Percentiles rank a stretch among this genome's conserved stretches.
Evolutionary conservation across 2,113 vertebrate genomes (phyloP).

Genomic region (Pollachius pollachius): DNA sequence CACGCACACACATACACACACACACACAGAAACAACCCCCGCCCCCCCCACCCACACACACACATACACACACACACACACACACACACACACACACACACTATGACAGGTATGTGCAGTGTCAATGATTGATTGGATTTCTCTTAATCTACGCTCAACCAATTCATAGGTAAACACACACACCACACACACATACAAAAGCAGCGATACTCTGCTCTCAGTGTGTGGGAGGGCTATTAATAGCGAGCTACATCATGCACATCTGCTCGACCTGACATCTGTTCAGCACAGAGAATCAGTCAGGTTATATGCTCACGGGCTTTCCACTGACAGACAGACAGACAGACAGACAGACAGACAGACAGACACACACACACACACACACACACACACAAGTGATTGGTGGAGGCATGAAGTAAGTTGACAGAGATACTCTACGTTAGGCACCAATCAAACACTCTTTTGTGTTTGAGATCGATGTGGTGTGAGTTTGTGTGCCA

Average conservation of each 20-base stretch:
- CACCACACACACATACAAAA: slow-evolving; percentile 32
- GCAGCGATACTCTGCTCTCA: slow-evolving; percentile 50
- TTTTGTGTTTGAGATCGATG: too few species aligned
- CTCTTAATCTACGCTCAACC: neutral
- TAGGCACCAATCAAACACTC: too few species aligned
- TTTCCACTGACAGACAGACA: too few species aligned
- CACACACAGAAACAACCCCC: neutral
- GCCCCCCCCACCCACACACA: neutral
- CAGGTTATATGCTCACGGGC: slow-evolving; percentile 37
- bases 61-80: slow-evolving; percentile 7
- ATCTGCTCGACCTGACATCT: slow-evolving; percentile 68
- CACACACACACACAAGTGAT: too few species aligned
- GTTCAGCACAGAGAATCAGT: slow-evolving; percentile 49
- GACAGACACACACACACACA: too few species aligned
- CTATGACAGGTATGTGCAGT: slow-evolving; percentile 1
- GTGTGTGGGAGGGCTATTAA: slow-evolving; percentile 56
- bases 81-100: neutral
- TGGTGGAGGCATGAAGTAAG: too few species aligned
- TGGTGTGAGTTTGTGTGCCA: too few species aligned
- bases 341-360: too few species aligned
- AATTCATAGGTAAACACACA: neutral
- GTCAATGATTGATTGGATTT: slow-evolving; percentile 25
- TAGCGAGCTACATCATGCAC: slow-evolving; percentile 59
- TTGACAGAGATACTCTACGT: too few species aligned
- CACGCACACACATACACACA: neutral